These are phyloP conservation scores for Conistra vaccinii DNA, from an alignment of 2,888 invertebrate species.

Conservation along the genomic window DNA sequence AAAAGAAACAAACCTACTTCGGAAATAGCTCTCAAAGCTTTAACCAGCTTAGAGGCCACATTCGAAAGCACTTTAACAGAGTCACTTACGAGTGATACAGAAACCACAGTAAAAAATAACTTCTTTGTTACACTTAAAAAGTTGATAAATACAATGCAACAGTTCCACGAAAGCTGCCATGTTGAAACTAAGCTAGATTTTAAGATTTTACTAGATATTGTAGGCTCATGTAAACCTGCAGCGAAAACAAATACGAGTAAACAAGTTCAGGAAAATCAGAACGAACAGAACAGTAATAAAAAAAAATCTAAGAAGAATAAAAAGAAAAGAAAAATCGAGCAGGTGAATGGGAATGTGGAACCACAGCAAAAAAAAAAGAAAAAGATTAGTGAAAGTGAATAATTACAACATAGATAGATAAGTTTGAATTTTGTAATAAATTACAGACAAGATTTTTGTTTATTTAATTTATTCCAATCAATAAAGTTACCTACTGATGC, in stretches of 20 bases:
- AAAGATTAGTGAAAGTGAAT: constrained; percentile 72
- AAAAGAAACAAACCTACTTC: constrained; percentile 84
- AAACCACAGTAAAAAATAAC: constrained; percentile 89
- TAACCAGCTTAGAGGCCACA: constrained; percentile 85
- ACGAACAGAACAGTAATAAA: constrained; percentile 66
- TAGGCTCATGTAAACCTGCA: constrained; percentile 76
- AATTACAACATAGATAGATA: constrained; percentile 39
- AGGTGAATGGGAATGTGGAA: constrained; percentile 77
- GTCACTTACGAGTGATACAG: constrained; percentile 80
- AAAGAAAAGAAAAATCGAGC: constrained; percentile 80
- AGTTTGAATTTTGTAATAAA: constrained; percentile 57
- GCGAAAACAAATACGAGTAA: constrained; percentile 73
- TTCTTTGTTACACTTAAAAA: constrained; percentile 90
- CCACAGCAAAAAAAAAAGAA: constrained; percentile 76
- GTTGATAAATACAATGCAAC: constrained; percentile 88
- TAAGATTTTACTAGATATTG: constrained; percentile 74
- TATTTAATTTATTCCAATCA: not conserved
- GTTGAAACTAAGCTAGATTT: constrained; percentile 80
- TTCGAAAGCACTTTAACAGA: constrained; percentile 84
- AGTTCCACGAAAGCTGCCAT: constrained; percentile 83
- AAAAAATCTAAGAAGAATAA: constrained; percentile 77
- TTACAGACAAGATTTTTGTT: constrained; percentile 18
- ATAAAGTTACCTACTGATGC: not conserved
- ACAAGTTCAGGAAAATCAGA: constrained; percentile 62
- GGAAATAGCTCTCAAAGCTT: constrained; percentile 76